Evolutionary conservation across 2,797 vertebrate genomes (phyloP).

Genomic region (Nothura maculosa): DNA sequence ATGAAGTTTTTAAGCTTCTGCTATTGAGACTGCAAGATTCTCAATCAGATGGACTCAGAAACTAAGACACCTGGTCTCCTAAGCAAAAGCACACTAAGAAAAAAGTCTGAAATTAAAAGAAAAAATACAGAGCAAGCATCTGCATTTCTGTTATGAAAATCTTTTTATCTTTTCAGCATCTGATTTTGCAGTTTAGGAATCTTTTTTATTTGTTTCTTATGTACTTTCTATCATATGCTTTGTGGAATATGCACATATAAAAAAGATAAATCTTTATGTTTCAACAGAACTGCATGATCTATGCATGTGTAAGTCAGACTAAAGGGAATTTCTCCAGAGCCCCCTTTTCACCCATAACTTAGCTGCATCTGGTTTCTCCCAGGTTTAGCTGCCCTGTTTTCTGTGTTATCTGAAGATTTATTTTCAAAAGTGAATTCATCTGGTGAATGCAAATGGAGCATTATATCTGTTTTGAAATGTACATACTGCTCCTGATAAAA

Average conservation of each 20-base stretch:
- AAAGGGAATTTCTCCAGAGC: slow-evolving; percentile 51
- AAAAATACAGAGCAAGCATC: neutral
- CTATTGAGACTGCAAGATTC: neutral
- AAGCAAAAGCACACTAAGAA: neutral
- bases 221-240: neutral
- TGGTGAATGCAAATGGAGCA: slow-evolving; percentile 55
- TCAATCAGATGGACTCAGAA: neutral
- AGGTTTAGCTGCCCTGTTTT: slow-evolving; percentile 26
- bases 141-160: neutral
- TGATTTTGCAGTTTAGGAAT: neutral
- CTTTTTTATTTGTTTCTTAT: slow-evolving; percentile 18
- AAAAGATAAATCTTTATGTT: slow-evolving; percentile 36
- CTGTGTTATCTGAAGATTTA: slow-evolving; percentile 62
- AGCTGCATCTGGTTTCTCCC: slow-evolving; percentile 21
- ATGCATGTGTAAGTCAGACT: slow-evolving; percentile 16
- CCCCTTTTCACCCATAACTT: neutral
- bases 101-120: slow-evolving; percentile 16
- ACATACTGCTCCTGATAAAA: slow-evolving; percentile 31
- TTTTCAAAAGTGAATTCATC: slow-evolving; percentile 56
- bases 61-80: slow-evolving; percentile 1
- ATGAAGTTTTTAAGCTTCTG: slow-evolving; percentile 32
- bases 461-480: slow-evolving; percentile 58
- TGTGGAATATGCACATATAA: neutral
- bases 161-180: neutral
- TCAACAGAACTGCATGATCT: slow-evolving; percentile 47